Base-by-base conservation (phyloP, 2,113 vertebrate genomes). In the Hiodon alosoides region DNA sequence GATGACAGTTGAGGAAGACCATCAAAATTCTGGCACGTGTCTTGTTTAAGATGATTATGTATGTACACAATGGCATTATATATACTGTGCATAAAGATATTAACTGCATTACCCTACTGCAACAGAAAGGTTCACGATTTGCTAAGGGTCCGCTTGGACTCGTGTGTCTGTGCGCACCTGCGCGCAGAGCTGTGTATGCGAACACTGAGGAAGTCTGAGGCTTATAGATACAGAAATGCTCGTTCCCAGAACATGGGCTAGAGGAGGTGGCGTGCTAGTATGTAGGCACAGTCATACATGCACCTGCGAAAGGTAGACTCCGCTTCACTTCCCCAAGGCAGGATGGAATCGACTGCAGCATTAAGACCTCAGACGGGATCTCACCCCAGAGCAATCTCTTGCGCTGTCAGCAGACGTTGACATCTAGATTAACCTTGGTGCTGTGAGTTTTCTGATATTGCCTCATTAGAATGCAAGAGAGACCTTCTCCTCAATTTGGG, bases 371-470 rank as follows among this genome's bases (percentile, higher is more conserved):
- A 72, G 71, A 77, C 47, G 48, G 61, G 53, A 73, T 69, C 77
- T 77, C 76, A 80, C 76, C 79, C 76, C 5, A 53, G 58, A 69
- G 76, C 78, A 82, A 67, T 78, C 77, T 80, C 14, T 68, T 71
- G 73, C 62, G 67, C 72, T 80, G 80, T 81, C 83, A 81, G 79
- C 78, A 81, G 71, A 72, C 71, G 9, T 68, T 79, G 80, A 82
- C 76, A 73, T 76, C 80, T 80, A 74, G 67, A 80, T 84, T 81
- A 82, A 79, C 79, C 74, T 78, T 76, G 58, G 67, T 55, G 57
- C 65, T 72, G 69, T 17, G 50, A 74, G 10, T 48, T 61, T 58
- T 72, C 72, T 72, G 53, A 76, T 66, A 52, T 55, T 13, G 14
- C 14, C 76, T 80, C 70, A 80, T 79, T 78, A 47, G 66, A 67